Evolutionary conservation across 1,140 invertebrate genomes (phyloP).

Genomic region (Drosophila gunungcola): DNA sequence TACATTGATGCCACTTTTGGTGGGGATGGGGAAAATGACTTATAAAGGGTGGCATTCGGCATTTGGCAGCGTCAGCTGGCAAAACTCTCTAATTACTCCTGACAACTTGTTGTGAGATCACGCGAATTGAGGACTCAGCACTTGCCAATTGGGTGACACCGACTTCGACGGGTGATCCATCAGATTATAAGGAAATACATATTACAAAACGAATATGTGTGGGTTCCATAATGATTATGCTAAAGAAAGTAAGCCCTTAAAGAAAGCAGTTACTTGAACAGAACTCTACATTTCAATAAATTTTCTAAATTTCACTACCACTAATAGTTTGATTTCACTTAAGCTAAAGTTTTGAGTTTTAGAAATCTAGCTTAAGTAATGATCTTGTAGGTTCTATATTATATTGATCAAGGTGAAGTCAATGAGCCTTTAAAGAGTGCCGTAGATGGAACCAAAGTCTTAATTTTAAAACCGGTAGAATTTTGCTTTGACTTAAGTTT

Average conservation of each 20-base stretch:
- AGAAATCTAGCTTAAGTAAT: background rate
- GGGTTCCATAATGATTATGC: too few species aligned
- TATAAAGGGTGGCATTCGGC: constrained; percentile 1
- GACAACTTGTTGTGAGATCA: constrained; percentile 51
- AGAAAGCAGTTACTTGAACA: too few species aligned
- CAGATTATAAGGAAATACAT: too few species aligned
- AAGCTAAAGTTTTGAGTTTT: background rate
- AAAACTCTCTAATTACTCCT: constrained; percentile 33
- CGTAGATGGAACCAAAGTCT: too few species aligned
- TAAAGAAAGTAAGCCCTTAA: too few species aligned
- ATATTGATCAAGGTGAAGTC: too few species aligned
- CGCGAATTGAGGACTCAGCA: constrained; percentile 12
- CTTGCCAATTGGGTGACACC: constrained; percentile 18
- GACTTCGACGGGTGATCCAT: constrained; percentile 13
- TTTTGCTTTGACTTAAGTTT: too few species aligned
- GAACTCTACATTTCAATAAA: too few species aligned
- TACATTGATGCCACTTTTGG: constrained; percentile 53
- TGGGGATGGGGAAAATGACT: constrained; percentile 11
- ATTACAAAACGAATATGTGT: too few species aligned
- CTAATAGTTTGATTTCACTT: background rate
- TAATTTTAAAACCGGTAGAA: too few species aligned
- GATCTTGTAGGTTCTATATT: background rate
- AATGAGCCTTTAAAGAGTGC: too few species aligned
- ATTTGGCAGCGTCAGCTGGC: constrained; percentile 40
- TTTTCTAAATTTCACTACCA: too few species aligned